Evolutionary conservation across 2,113 vertebrate genomes (phyloP).

Genomic region (Pelecanus crispus): DNA sequence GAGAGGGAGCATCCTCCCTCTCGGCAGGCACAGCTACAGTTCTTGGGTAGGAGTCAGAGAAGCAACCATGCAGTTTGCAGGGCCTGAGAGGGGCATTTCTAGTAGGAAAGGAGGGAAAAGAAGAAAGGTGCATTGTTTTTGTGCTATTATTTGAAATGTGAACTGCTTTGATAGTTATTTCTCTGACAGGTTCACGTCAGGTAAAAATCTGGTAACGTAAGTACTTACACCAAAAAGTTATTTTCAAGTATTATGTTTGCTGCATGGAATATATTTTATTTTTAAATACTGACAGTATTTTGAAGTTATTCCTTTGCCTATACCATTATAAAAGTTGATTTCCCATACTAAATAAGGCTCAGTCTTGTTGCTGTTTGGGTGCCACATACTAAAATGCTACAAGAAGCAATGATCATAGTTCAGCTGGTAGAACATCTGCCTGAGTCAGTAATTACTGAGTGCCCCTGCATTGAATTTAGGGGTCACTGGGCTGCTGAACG

Average conservation of each 20-base stretch:
- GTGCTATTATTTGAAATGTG: not conserved
- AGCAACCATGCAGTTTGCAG: not conserved
- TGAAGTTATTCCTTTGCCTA: not conserved
- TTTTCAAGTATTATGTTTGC: not conserved
- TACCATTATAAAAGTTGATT: not conserved
- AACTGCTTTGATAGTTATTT: not conserved
- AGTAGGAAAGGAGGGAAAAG: not conserved
- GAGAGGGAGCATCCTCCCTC: not conserved
- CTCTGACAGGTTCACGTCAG: not conserved
- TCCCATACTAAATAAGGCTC: not conserved
- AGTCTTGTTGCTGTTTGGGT: not conserved
- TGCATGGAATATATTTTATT: not conserved
- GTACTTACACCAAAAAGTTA: not conserved
- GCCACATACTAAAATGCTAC: not conserved
- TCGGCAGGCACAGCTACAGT: not conserved
- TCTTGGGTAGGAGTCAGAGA: not conserved
- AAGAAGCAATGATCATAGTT: not conserved
- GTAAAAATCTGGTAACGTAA: not conserved
- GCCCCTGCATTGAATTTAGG: not conserved
- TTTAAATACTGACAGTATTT: not conserved
- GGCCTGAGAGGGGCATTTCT: not conserved
- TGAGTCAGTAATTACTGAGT: not conserved
- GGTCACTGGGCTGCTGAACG: constrained; percentile 32
- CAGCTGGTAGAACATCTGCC: not conserved
- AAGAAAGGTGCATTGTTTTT: not conserved